Conservation (phyloP, 2,113 vertebrate genomes). For the Hypomesus transpacificus region DNA sequence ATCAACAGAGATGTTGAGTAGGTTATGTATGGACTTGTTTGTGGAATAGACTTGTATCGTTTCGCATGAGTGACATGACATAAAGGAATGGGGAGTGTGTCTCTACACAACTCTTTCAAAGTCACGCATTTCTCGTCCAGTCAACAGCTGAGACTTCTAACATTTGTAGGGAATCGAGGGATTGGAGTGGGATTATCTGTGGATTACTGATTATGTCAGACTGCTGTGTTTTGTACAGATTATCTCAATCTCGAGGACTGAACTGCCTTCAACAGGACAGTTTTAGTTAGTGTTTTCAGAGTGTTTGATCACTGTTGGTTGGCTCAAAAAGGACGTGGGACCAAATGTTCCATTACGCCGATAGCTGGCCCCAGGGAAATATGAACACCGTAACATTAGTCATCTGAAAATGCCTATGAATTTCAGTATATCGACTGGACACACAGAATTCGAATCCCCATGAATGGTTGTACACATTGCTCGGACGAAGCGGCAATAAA, state of each 20-base stretch:
- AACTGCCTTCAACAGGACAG: not conserved
- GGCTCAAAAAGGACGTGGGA: not conserved
- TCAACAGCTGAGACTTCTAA: slow-evolving; percentile 11
- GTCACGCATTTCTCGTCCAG: not conserved
- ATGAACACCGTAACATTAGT: no score
- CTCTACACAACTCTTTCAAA: not conserved
- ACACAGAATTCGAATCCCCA: no score
- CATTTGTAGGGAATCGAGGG: slow-evolving; percentile 29
- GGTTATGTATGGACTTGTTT: no score
- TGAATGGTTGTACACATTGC: no score
- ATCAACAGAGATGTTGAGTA: no score
- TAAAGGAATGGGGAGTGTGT: not conserved
- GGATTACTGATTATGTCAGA: slow-evolving; percentile 57
- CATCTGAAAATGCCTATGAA: no score
- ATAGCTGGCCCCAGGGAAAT: no score
- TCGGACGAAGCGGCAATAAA: no score
- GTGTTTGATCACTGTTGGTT: not conserved
- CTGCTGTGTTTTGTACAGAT: slow-evolving; percentile 44
- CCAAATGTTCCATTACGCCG: not conserved
- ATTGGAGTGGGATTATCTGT: slow-evolving; percentile 52
- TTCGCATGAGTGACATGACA: not conserved
- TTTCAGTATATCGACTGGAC: no score
- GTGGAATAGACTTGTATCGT: not conserved
- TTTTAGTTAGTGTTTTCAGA: not conserved
- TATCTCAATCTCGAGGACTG: slow-evolving; percentile 40